Percentiles rank a stretch among this genome's conserved stretches.
Conservation (phyloP, 2,797 vertebrate species). For the Chaunax sp. region DNA sequence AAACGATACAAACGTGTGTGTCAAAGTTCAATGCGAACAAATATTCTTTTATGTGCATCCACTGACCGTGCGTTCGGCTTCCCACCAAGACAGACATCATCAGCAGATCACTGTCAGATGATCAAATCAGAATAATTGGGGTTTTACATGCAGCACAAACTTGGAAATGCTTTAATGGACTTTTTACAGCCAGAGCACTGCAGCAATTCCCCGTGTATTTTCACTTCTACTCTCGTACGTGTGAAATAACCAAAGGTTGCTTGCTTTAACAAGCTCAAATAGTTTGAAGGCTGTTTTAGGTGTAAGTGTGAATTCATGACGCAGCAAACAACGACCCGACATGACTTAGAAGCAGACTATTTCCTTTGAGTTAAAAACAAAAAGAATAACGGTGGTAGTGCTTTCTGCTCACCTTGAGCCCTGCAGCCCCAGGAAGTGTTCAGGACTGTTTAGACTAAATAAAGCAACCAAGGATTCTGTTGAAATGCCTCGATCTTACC, state of each 20-base stretch:
- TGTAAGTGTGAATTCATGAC: neutral
- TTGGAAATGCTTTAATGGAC: too few relatives aligned
- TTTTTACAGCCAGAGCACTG: too few relatives aligned
- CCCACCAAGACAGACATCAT: neutral
- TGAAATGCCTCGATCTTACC: neutral
- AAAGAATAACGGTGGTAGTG: neutral
- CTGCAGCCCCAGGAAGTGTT: conserved; percentile 33
- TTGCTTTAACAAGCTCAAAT: too few relatives aligned
- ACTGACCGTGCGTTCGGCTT: neutral
- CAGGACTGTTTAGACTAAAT: conserved; percentile 39
- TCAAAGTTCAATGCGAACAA: too few relatives aligned
- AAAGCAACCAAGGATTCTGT: neutral
- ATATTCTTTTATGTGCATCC: too few relatives aligned
- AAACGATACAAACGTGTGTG: too few relatives aligned
- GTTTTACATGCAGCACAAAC: too few relatives aligned
- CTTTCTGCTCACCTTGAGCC: conserved; percentile 29
- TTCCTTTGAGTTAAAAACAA: neutral
- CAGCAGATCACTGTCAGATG: neutral
- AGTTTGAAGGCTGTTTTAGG: neutral
- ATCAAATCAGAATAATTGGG: neutral
- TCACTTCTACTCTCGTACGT: too few relatives aligned
- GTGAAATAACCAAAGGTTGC: neutral
- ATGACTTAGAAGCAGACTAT: neutral
- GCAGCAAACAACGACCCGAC: neutral
- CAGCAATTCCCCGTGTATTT: neutral